phyloP scores from a whole-genome alignment of 2,113 vertebrate species.

The Catharus bicknelli region DNA sequence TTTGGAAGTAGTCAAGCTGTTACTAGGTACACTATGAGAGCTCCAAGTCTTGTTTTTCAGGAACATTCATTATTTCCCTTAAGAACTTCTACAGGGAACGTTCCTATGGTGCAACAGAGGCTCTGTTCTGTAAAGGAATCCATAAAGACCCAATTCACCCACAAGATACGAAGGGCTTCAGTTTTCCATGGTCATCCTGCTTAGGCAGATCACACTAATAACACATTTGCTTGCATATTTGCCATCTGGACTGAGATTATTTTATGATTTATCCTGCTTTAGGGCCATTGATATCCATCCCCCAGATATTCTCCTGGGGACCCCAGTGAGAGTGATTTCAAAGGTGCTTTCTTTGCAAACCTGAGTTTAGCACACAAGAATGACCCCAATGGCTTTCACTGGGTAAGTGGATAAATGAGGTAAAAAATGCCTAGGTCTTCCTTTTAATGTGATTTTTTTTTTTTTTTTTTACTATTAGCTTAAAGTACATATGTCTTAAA shows the following conservation, averaged over 20 bases:
- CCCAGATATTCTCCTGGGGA: not conserved
- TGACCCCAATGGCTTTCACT: not conserved
- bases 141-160: not conserved
- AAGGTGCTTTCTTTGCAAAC: not conserved
- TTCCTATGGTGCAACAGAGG: not conserved
- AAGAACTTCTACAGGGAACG: not conserved
- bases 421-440: not conserved
- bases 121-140: not conserved
- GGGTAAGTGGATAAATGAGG: not conserved
- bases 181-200: not conserved
- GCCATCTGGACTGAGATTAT: not conserved
- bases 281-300: not conserved
- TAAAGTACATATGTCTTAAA: not conserved
- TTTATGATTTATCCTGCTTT: not conserved
- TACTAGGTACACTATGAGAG: not conserved
- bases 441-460: not conserved
- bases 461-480: not conserved
- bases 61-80: not conserved
- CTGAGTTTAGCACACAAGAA: not conserved
- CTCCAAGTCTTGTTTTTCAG: not conserved
- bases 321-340: not conserved
- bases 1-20: not conserved
- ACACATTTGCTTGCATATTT: not conserved
- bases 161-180: rapidly evolving
- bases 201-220: not conserved